Evolutionary conservation across 2,797 vertebrate species (phyloP).

Genomic region (Pseudochromis fuscus): DNA sequence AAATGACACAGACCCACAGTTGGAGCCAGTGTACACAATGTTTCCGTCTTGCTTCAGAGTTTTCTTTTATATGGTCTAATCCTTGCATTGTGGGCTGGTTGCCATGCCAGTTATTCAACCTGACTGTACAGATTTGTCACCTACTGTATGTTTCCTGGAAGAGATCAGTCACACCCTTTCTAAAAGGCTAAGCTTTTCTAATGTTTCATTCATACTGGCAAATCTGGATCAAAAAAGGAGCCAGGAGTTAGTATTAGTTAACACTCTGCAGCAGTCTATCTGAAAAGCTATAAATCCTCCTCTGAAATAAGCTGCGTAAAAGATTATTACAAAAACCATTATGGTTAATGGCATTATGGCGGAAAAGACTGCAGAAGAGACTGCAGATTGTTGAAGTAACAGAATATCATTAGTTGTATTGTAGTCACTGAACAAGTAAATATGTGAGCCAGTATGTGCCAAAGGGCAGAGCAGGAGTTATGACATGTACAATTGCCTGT

Average conservation of each 20-base stretch:
- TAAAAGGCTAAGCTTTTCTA: conserved; percentile 64
- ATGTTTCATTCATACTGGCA: conserved; percentile 77
- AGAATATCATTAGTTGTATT: conserved; percentile 26
- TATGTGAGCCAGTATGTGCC: background rate
- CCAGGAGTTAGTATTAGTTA: conserved; percentile 72
- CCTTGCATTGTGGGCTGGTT: conserved; percentile 50
- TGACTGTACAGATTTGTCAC: conserved; percentile 45
- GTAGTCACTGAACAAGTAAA: conserved; percentile 12
- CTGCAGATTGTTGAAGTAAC: conserved; percentile 32
- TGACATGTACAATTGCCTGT: background rate
- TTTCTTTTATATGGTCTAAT: conserved; percentile 53
- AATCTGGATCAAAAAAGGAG: conserved; percentile 71
- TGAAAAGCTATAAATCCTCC: conserved; percentile 67
- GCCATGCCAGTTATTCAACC: conserved; percentile 51
- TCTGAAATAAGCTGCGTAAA: conserved; percentile 64
- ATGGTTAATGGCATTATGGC: conserved; percentile 57
- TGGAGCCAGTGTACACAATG: conserved; percentile 36
- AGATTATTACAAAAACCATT: conserved; percentile 67
- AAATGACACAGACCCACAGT: conserved; percentile 49
- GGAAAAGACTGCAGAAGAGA: conserved; percentile 59
- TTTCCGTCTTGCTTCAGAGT: conserved; percentile 38
- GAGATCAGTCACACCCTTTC: conserved; percentile 70
- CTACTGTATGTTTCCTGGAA: conserved; percentile 49
- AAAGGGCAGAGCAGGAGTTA: background rate
- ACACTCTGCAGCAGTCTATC: conserved; percentile 66